Percentiles rank a stretch among this genome's conserved stretches.
phyloP scores from a whole-genome alignment of 2,797 vertebrate genomes.

The Poeciliopsis turneri region DNA sequence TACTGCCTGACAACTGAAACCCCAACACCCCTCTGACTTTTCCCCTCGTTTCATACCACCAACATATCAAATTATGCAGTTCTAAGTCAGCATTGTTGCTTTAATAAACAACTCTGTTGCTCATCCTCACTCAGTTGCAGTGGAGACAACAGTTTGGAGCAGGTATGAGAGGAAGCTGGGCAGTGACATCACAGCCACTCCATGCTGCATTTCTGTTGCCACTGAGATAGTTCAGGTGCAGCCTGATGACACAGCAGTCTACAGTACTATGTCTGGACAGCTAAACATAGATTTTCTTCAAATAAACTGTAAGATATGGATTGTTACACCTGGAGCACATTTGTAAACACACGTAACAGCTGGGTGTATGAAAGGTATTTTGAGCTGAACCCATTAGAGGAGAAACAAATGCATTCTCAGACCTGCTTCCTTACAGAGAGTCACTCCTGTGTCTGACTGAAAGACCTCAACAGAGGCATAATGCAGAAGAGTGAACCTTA shows the following conservation, averaged over 20 bases:
- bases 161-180: conserved; percentile 61
- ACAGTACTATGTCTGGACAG: conserved; percentile 24
- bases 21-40: not conserved
- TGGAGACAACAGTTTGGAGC: conserved; percentile 67
- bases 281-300: conserved; percentile 22
- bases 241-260: conserved; percentile 68
- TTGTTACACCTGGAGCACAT: conserved; percentile 29
- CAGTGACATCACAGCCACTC: conserved; percentile 69
- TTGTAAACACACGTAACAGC: conserved; percentile 12
- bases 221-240: conserved; percentile 60
- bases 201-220: conserved; percentile 35
- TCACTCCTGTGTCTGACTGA: conserved; percentile 55
- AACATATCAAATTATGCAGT: conserved; percentile 17
- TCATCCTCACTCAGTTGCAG: conserved; percentile 72
- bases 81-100: conserved; percentile 45
- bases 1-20: conserved; percentile 1
- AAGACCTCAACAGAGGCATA: conserved; percentile 54
- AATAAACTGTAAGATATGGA: conserved; percentile 11
- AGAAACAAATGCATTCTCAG: conserved; percentile 22
- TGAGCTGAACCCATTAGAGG: not conserved
- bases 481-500: conserved; percentile 72
- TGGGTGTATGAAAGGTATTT: conserved; percentile 8
- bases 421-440: conserved; percentile 35
- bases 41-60: not conserved
- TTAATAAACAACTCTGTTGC: conserved; percentile 46